A percentile compares a stretch with the other conserved stretches of the same genome.
Evolutionary conservation across 2,888 invertebrate species (phyloP).

Genomic region (Tachystola acroxantha): DNA sequence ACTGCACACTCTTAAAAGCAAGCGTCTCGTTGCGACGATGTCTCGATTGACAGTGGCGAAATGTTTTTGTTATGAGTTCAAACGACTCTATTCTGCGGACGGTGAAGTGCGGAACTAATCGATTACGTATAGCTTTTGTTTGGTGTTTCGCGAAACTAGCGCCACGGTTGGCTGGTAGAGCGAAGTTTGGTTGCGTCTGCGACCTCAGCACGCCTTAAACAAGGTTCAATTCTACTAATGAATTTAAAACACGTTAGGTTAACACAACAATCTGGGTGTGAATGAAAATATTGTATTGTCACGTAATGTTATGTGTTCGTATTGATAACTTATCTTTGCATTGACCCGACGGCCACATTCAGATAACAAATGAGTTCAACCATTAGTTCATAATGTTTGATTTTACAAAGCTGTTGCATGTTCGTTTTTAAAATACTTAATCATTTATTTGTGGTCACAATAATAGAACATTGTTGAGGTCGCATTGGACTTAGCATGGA

Average conservation of each 20-base stretch:
- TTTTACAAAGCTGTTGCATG: neutral
- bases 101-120: neutral
- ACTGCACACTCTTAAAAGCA: too few relatives aligned
- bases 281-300: too few relatives aligned
- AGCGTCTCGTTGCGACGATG: slow-evolving; percentile 17
- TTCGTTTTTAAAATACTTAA: too few relatives aligned
- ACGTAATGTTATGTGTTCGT: slow-evolving; percentile 11
- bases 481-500: too few relatives aligned
- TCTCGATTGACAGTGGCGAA: slow-evolving; percentile 22
- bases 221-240: slow-evolving; percentile 30
- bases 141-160: neutral
- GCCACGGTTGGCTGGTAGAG: neutral
- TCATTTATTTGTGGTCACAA: too few relatives aligned
- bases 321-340: slow-evolving; percentile 49
- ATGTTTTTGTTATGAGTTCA: slow-evolving; percentile 18
- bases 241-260: slow-evolving; percentile 35
- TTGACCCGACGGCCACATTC: slow-evolving; percentile 34
- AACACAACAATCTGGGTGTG: slow-evolving; percentile 22
- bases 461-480: too few relatives aligned
- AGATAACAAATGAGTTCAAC: slow-evolving; percentile 21
- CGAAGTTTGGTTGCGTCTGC: slow-evolving; percentile 29
- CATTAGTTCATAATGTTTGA: slow-evolving; percentile 9
- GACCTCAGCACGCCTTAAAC: slow-evolving; percentile 30
- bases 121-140: neutral
- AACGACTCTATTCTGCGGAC: neutral